These are phyloP conservation scores for Agriopis aurantiaria DNA, from an alignment of 2,888 invertebrate genomes.

Conservation along the genomic window DNA sequence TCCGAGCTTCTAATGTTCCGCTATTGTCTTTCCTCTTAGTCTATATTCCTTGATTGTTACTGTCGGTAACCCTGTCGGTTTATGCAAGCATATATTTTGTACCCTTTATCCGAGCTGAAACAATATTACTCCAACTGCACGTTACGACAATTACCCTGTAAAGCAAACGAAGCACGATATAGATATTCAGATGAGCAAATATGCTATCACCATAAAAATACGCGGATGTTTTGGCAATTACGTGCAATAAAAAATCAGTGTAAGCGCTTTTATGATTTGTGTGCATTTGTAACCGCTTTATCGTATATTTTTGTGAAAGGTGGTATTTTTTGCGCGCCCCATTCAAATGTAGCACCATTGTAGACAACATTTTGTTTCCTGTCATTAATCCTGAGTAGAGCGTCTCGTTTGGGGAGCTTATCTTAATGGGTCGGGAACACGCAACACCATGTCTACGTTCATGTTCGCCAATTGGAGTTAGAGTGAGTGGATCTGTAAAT, in stretches of 20 bases:
- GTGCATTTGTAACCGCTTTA: constrained; percentile 47
- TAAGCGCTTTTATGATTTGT: constrained; percentile 49
- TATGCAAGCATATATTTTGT: too few relatives aligned
- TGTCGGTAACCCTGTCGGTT: too few relatives aligned
- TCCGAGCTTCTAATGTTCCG: too few relatives aligned
- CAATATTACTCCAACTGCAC: constrained; percentile 22
- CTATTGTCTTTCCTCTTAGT: too few relatives aligned
- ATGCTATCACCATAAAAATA: constrained; percentile 41
- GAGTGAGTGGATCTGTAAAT: constrained; percentile 51
- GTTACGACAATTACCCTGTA: constrained; percentile 31
- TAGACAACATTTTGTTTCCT: constrained; percentile 69
- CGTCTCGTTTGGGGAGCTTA: constrained; percentile 71
- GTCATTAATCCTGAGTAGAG: constrained; percentile 72
- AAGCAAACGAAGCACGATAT: constrained; percentile 35
- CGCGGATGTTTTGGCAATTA: constrained; percentile 47
- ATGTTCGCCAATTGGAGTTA: constrained; percentile 57
- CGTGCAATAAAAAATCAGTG: constrained; percentile 47
- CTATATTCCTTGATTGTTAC: too few relatives aligned
- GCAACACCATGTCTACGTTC: constrained; percentile 60
- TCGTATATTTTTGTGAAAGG: constrained; percentile 42
- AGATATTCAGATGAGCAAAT: constrained; percentile 40
- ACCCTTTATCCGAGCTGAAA: constrained; percentile 15
- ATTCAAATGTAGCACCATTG: constrained; percentile 62
- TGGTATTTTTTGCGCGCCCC: constrained; percentile 41
- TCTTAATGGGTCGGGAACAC: constrained; percentile 71